Base-by-base conservation (phyloP, 1,140 invertebrate species). In the Orchesella cincta region DNA sequence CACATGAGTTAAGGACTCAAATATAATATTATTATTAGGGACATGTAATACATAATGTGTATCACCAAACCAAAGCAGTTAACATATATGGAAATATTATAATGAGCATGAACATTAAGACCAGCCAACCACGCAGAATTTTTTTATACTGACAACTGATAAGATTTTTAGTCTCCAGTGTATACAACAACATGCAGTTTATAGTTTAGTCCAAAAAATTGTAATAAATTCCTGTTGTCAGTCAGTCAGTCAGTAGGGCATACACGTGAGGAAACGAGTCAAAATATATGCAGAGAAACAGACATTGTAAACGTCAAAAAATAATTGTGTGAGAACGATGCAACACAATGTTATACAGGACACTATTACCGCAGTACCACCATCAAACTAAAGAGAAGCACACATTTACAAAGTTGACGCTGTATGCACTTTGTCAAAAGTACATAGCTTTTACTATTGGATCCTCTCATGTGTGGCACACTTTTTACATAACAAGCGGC, bases 401-500 rank as follows among this genome's bases (percentile, higher is more conserved):
- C 39, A 46, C 39, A 46, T 8, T 8, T 20, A 46, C n/a, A n/a
- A n/a, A n/a, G n/a, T n/a, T n/a, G n/a, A n/a, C n/a, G n/a, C n/a
- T n/a, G n/a, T n/a, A n/a, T n/a, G n/a, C n/a, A n/a, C n/a, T n/a
- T n/a, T n/a, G n/a, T n/a, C n/a, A n/a, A n/a, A n/a, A n/a, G n/a
- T n/a, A n/a, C n/a, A n/a, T n/a, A n/a, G n/a, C n/a, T n/a, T n/a
- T n/a, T n/a, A n/a, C n/a, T n/a, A n/a, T n/a, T n/a, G n/a, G n/a
- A n/a, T n/a, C n/a, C n/a, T n/a, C n/a, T n/a, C n/a, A n/a, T n/a
- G n/a, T n/a, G 62, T 67, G 62, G 62, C 62, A 67, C 31, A 67
- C 62, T 67, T 67, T 67, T 33, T 67, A 67, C 62, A 67, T 33
- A 67, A 31, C 26, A 67, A 18, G 31, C 26, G 62, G 62, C 62